Conservation (phyloP, 2,888 invertebrate genomes). For the Exocentrus adspersus region DNA sequence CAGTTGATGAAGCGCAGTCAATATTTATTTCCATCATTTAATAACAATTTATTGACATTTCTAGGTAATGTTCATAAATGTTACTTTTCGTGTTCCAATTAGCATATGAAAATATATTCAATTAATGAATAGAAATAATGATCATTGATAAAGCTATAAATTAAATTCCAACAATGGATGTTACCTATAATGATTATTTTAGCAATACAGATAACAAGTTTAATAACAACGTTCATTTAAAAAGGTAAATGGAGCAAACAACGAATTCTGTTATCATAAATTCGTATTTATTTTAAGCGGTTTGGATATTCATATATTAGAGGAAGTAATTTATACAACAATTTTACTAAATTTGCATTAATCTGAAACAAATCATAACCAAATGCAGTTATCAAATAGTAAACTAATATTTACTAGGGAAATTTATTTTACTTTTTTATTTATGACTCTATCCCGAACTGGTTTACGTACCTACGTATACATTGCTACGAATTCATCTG, state of each 20-base stretch:
- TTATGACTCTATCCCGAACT: conserved; percentile 11
- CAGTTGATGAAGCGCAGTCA: no score
- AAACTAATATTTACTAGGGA: conserved; percentile 18
- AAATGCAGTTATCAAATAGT: conserved; percentile 31
- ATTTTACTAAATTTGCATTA: conserved; percentile 44
- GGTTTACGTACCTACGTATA: conserved; percentile 4
- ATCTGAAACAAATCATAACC: conserved; percentile 40
- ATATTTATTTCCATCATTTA: no score
- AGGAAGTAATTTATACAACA: conserved; percentile 38
- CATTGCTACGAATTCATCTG: no score
- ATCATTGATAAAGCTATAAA: conserved; percentile 33
- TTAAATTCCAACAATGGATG: conserved; percentile 30
- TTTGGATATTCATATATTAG: conserved; percentile 22
- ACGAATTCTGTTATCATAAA: conserved; percentile 18
- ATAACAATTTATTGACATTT: no score
- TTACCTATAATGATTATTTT: conserved; percentile 17
- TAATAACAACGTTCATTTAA: conserved; percentile 12
- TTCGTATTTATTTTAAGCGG: conserved; percentile 22
- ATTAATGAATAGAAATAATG: conserved; percentile 29
- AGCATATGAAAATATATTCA: conserved; percentile 37
- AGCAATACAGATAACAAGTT: conserved; percentile 11
- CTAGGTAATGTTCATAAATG: conserved; percentile 12
- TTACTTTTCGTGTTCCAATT: conserved; percentile 28
- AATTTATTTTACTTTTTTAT: conserved; percentile 27
- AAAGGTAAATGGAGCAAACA: conserved; percentile 25